Conservation (phyloP, 2,888 invertebrate genomes). For the Sipha maydis region DNA sequence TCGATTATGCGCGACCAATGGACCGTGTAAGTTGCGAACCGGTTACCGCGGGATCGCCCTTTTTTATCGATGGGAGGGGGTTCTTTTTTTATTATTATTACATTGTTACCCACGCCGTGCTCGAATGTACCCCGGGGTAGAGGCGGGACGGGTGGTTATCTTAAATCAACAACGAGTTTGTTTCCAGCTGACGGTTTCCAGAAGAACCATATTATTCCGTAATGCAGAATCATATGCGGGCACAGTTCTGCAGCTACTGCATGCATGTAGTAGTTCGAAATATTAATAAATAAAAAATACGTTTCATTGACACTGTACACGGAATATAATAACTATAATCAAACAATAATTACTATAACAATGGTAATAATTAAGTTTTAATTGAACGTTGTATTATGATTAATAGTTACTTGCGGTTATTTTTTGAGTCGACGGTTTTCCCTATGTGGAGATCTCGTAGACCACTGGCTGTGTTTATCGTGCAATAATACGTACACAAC, state of each 20-base stretch:
- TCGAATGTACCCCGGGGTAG: background rate
- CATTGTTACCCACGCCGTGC: background rate
- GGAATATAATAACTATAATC: background rate
- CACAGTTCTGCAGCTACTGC: background rate
- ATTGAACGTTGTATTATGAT: too few relatives aligned
- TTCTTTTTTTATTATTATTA: background rate
- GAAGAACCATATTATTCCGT: background rate
- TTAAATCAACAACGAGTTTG: conserved; percentile 18
- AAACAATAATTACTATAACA: too few relatives aligned
- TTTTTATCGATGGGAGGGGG: background rate
- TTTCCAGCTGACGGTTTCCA: conserved; percentile 16
- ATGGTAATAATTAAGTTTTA: too few relatives aligned
- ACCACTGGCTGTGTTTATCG: too few relatives aligned
- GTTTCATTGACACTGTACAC: background rate
- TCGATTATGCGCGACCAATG: conserved; percentile 43
- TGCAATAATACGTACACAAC: too few relatives aligned
- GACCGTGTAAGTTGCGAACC: conserved; percentile 49
- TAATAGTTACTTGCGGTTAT: too few relatives aligned
- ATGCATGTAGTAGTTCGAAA: too few relatives aligned
- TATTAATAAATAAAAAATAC: background rate
- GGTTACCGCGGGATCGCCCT: conserved; percentile 15
- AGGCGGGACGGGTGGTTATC: background rate
- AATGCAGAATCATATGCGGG: too few relatives aligned
- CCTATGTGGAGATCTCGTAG: too few relatives aligned
- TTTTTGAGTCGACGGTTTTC: too few relatives aligned